Base-by-base conservation (phyloP, 2,797 vertebrate genomes). In the Garrulus glandarius region DNA sequence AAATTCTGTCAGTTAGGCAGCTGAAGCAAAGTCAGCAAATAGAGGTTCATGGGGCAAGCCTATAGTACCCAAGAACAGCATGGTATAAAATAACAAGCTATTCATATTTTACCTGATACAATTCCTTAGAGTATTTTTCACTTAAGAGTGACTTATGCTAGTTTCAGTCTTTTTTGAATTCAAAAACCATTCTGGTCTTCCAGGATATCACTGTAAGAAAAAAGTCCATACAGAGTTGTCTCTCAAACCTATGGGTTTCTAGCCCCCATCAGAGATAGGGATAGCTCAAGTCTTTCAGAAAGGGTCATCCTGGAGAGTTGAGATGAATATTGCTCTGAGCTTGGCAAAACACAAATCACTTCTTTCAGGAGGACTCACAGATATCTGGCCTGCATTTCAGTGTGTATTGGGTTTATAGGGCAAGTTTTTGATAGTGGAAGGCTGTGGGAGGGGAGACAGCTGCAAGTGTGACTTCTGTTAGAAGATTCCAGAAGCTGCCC, bases 191-290 rank as follows among this genome's bases (percentile, higher is more conserved):
- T 84, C 20, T 70, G 26, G 2, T 84, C 20, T 69, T 74, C n/a
- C 15, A 81, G 26, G 20, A 44, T 52, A 69, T n/a, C 6, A 10
- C 10, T 71, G 13, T 49, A 76, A 86, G 49, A 41, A 71, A 75
- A 30, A 44, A 53, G 30, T 17, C 39, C 4, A 1, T 41, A 20
- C 6, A n/a, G 9, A 1, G 1, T 5, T 71, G 27, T n/a, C 5
- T 63, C 13, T 61, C 56, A 76, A 11, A 44, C 16, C 36, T n/a
- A 3, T 34, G n/a, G 15, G 26, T n/a, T 65, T 53, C 23, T 34
- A 34, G 56, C 5, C 17, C 34, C 27, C 2, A 1, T 34, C 24
- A 64, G 36, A 44, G 24, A 56, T 2, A 47, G 21, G 27, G 27
- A 13, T 13, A 19, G 21, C 13, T 26, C 24, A 39, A 32, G 15